phyloP scores from a whole-genome alignment of 2,888 invertebrate genomes.

The Pseudanteris insignis region DNA sequence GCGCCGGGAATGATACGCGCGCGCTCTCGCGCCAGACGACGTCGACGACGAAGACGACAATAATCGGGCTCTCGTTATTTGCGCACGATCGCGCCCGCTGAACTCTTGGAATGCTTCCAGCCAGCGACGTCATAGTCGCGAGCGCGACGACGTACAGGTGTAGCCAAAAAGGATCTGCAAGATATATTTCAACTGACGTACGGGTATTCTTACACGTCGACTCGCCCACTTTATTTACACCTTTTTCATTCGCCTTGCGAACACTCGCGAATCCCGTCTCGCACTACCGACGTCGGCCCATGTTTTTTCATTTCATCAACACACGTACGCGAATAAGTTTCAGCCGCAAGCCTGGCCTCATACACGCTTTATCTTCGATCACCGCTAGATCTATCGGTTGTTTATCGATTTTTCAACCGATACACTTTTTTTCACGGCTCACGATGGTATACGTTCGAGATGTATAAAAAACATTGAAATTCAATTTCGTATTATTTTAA shows the following conservation, averaged over 20 bases:
- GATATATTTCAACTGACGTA: slow-evolving; percentile 16
- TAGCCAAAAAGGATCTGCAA: slow-evolving; percentile 9
- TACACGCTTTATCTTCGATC: no score
- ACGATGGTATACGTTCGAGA: no score
- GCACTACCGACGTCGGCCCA: background rate
- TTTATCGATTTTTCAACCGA: no score
- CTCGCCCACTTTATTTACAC: background rate
- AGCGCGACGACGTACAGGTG: slow-evolving; percentile 31
- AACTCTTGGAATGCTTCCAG: slow-evolving; percentile 40
- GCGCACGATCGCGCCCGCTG: slow-evolving; percentile 38
- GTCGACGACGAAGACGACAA: slow-evolving; percentile 25
- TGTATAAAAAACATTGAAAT: no score
- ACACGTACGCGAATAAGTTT: background rate
- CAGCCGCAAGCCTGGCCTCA: no score
- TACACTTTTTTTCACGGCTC: no score
- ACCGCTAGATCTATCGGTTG: no score
- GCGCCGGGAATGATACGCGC: slow-evolving; percentile 33
- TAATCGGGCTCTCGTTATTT: slow-evolving; percentile 41
- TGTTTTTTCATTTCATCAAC: background rate
- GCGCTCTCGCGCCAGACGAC: slow-evolving; percentile 40
- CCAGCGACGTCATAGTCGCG: slow-evolving; percentile 18
- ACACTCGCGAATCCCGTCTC: no score
- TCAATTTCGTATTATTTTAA: no score
- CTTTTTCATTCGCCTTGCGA: background rate
- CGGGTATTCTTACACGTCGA: no score